Evolutionary conservation across 2,888 invertebrate species (phyloP), one percentile per base, ranked within the genome.

Genomic region (Aspidiotus rigidus): DNA sequence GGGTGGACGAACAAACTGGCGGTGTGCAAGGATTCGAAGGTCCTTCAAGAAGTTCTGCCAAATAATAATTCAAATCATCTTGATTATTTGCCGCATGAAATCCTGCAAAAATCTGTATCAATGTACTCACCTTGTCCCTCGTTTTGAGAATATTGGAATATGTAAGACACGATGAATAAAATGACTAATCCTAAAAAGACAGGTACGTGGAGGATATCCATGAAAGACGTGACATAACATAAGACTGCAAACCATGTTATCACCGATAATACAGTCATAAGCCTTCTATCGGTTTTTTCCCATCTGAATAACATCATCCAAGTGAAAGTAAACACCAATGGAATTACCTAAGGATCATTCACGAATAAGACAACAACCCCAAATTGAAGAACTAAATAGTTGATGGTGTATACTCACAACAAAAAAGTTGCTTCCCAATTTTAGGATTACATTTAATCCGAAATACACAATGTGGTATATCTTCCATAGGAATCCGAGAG

Each of bases 231-330:
- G 44, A 71, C n/a, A 62, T 74, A 73, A n/a, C 73, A 72, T 13
- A 73, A 63, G 2, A 72, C 60, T 1, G 73, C 70, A 60, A 73
- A 71, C 73, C 74, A 74, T n/a, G 73, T 62, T 13, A 73, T 9
- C 13, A 71, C 28, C 5, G 73, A 73, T 11, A 67, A 71, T 15
- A n/a, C 41, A n/a, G 67, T 55, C 61, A 70, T 9, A 13, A 69
- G 15, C 13, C 15, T 42, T 44, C 59, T 66, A n/a, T 66, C 49
- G 13, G 55, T 56, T 0, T 44, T 10, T 17, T 66, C 57, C 66
- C 66, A 66, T 44, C 49, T 42, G 49, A 59, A 66, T n/a, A 66
- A 44, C 7, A 66, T 9, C 13, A 41, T 11, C 57, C 66, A 57
- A 42, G 10, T 28, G 11, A 66, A 59, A 28, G 59, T 9, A 2